A percentile compares a stretch with the other conserved stretches of the same genome.
Evolutionary conservation across 2,797 vertebrate species (phyloP).

Genomic region (Hoplostethus atlanticus): DNA sequence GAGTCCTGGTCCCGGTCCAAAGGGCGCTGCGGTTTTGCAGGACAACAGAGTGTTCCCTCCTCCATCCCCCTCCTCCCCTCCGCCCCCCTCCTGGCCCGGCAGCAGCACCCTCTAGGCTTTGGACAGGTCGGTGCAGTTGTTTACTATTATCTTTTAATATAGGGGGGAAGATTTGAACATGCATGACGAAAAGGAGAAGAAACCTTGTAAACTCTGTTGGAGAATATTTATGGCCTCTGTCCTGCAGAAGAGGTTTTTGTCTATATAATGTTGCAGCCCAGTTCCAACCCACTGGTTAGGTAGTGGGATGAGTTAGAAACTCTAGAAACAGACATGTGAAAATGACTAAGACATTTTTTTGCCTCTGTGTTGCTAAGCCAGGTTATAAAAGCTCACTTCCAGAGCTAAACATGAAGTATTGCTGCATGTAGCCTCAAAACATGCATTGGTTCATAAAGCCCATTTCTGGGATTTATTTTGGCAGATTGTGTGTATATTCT

Average conservation of each 20-base stretch:
- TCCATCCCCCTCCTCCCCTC: constrained; percentile 83
- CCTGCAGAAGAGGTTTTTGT: not conserved
- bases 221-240: too few species aligned
- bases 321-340: not conserved
- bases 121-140: constrained; percentile 88
- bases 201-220: too few species aligned
- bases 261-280: too few species aligned
- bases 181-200: too few species aligned
- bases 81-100: constrained; percentile 82
- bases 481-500: too few species aligned
- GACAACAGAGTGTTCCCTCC: constrained; percentile 86
- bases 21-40: constrained; percentile 87
- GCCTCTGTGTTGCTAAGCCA: not conserved
- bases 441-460: too few species aligned
- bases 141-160: not conserved
- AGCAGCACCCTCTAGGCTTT: constrained; percentile 90
- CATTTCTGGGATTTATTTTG: too few species aligned
- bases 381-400: too few species aligned
- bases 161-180: not conserved
- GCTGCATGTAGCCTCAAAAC: too few species aligned
- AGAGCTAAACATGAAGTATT: too few species aligned
- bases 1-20: constrained; percentile 92
- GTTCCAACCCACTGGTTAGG: not conserved
- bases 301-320: not conserved
- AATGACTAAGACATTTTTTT: not conserved